Evolutionary conservation across 2,113 vertebrate genomes (phyloP).

Genomic region (Grus americana): DNA sequence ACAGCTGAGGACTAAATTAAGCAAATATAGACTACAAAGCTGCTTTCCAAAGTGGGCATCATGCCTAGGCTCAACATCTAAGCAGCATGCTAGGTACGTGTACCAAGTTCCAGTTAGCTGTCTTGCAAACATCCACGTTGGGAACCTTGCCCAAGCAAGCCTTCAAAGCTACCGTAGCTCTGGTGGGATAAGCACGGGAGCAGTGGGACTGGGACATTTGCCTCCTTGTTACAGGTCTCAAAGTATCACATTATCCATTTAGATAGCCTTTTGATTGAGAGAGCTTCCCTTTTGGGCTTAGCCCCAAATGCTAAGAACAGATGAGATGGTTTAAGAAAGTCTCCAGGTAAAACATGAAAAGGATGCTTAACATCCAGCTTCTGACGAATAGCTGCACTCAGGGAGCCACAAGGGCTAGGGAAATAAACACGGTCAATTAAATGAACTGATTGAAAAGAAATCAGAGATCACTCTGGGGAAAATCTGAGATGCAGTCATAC

Average conservation of each 20-base stretch:
- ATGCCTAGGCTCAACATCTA: constrained; percentile 48
- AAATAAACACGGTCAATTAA: constrained; percentile 70
- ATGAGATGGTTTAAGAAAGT: constrained; percentile 59
- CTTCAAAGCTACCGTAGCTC: constrained; percentile 29
- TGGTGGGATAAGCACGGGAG: not conserved
- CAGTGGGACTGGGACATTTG: not conserved
- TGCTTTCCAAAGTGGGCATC: constrained; percentile 43
- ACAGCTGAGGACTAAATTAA: constrained; percentile 54
- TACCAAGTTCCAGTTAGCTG: constrained; percentile 25
- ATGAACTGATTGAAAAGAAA: constrained; percentile 67
- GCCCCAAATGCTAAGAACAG: constrained; percentile 47
- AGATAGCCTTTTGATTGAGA: constrained; percentile 55
- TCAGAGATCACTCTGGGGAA: not conserved
- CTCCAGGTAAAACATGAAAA: constrained; percentile 69
- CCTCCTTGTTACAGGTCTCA: constrained; percentile 23
- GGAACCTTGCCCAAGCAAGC: constrained; percentile 32
- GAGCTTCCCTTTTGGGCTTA: constrained; percentile 38
- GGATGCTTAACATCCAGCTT: constrained; percentile 57
- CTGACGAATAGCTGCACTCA: constrained; percentile 44
- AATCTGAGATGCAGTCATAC: constrained; percentile 16
- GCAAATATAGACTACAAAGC: constrained; percentile 55
- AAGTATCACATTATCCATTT: constrained; percentile 44
- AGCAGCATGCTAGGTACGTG: not conserved
- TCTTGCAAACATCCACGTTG: not conserved
- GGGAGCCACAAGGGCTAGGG: constrained; percentile 40